These are phyloP conservation scores for Neogobius melanostomus DNA, from an alignment of 2,113 vertebrate genomes.

Conservation along the genomic window DNA sequence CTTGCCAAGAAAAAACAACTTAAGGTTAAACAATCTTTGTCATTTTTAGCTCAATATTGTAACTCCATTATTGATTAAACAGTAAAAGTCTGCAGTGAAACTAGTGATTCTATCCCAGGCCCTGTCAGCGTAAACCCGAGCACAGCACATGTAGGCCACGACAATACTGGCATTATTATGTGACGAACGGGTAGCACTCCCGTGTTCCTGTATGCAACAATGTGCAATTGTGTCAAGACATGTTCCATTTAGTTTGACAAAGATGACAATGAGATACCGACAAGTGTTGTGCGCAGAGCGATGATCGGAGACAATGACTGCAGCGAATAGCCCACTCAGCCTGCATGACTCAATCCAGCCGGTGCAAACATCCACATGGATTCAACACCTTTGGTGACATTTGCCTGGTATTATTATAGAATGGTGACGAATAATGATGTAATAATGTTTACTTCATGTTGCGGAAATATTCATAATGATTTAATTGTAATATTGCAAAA, in stretches of 20 bases:
- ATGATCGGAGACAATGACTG: conserved; percentile 19
- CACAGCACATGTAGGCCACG: background rate
- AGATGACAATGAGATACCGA: conserved; percentile 9
- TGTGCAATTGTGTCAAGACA: conserved; percentile 3
- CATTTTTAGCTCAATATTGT: background rate
- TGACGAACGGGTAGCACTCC: conserved; percentile 2
- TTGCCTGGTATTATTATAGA: no score
- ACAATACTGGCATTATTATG: conserved; percentile 1
- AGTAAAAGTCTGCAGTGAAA: conserved; percentile 19
- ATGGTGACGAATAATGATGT: no score
- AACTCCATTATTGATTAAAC: conserved; percentile 16
- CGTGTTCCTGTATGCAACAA: background rate
- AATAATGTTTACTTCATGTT: no score
- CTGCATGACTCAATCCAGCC: background rate
- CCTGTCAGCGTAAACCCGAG: conserved; percentile 11
- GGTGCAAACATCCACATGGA: background rate
- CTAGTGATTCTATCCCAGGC: conserved; percentile 4
- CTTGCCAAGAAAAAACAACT: background rate
- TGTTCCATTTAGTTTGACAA: conserved; percentile 20
- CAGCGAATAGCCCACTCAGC: conserved; percentile 20
- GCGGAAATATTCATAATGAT: no score
- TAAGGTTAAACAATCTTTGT: background rate
- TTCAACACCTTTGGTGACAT: background rate
- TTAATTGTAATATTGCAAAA: no score
- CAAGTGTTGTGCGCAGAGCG: conserved; percentile 5